Conservation (phyloP, 2,113 vertebrate genomes). For the Cacatua alba region DNA sequence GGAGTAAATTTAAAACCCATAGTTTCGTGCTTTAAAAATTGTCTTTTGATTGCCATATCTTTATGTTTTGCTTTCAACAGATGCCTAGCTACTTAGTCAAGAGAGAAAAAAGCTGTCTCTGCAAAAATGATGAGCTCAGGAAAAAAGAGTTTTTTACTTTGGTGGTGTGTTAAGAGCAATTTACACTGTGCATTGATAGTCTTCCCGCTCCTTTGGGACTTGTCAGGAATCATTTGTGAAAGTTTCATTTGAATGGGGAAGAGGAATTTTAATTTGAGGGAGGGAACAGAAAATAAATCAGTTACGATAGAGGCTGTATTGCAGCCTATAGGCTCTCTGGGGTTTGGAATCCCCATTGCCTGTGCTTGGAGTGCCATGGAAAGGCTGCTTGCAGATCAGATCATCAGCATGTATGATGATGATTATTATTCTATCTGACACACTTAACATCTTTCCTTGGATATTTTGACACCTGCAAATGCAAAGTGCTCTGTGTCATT, state of each 20-base stretch:
- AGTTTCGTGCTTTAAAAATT: not conserved
- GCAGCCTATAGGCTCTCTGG: not conserved
- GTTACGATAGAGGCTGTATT: not conserved
- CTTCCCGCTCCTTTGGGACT: not conserved
- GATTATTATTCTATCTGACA: accelerated
- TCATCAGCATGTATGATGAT: not conserved
- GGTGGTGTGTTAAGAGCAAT: not conserved
- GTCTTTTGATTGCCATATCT: slow-evolving; percentile 20
- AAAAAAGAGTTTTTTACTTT: not conserved
- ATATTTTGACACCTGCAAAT: not conserved
- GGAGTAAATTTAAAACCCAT: not conserved
- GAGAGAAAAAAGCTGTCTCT: not conserved
- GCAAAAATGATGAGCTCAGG: slow-evolving; percentile 20
- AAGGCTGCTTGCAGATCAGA: not conserved
- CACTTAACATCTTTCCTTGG: not conserved
- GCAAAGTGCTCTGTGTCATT: not conserved
- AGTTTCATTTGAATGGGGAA: not conserved
- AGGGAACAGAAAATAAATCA: not conserved
- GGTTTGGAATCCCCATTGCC: not conserved
- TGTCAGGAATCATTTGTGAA: not conserved
- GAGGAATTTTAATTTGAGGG: not conserved
- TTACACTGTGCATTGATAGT: not conserved
- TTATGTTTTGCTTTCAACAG: slow-evolving; percentile 22
- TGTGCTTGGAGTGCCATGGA: not conserved
- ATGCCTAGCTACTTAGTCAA: not conserved